Base-by-base conservation (phyloP, 30 jellyfish, hydroid and myxozoan genomes). In the Sanderia malayensis region DNA sequence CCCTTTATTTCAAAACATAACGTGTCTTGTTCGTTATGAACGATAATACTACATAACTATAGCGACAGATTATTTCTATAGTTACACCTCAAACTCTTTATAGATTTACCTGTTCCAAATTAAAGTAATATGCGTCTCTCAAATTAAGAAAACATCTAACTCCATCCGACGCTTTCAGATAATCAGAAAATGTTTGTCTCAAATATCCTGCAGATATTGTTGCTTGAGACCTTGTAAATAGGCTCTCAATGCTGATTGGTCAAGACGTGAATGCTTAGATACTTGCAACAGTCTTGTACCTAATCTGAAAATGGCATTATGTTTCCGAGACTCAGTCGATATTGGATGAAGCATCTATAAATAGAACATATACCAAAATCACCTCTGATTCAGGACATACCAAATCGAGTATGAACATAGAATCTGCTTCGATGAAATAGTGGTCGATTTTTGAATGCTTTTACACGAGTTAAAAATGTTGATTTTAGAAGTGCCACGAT, bases 201-300 rank as follows among this genome's bases (percentile, higher is more conserved):
- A 41, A 22, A 67, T 53, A 8, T 72, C 94, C 0, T 61, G 74
- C 58, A 22, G 32, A 44, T 65, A 89, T 52, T 89, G 94, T 31
- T 65, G 62, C 57, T 80, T 84, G 10, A 90, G 63, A 15, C 98
- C 98, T 46, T 84, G 70, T 24, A 90, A 66, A 62, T 90, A 90
- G 17, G 77, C 86, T 47, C 84, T 72, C 66, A 90, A 58, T 6
- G 96, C 88, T 13, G 76, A 83, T 29, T 61, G 86, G 60, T 90
- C 98, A 1, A 90, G 83, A 0, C 79, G 74, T 29, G 98, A 90
- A 71, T 90, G 82, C 70, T 67, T 86, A 0, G 98, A 96, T 4
- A 95, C 94, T 78, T 90, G 98, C 19, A 83, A 46, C 45, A 90
- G 76, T 11, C 95, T 86, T 9, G 88, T 83, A 7, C 85, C 98